phyloP scores from a whole-genome alignment of 2,888 invertebrate genomes.

The Conomelus anceps region DNA sequence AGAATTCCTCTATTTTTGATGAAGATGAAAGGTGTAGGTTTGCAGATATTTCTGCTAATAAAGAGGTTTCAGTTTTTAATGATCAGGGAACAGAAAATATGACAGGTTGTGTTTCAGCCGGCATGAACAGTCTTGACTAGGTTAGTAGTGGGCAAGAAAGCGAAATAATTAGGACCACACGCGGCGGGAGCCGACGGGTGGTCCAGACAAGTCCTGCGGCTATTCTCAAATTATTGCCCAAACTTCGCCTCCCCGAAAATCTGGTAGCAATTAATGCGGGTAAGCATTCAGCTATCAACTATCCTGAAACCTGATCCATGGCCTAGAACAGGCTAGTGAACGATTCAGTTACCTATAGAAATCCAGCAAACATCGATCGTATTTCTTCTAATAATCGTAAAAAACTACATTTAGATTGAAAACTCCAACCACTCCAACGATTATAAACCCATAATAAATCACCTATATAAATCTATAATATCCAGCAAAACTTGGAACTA shows the following conservation, averaged over 20 bases:
- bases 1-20: too few species aligned
- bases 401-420: too few species aligned
- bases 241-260: slow-evolving; percentile 7
- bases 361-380: not conserved
- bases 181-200: slow-evolving; percentile 20
- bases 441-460: too few species aligned
- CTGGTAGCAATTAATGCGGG: not conserved
- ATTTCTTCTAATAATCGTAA: too few species aligned
- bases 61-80: not conserved
- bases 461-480: not conserved
- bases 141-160: not conserved
- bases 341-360: not conserved
- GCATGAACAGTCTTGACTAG: not conserved
- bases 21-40: too few species aligned
- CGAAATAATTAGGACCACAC: not conserved
- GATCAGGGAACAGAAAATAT: not conserved
- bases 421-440: not conserved
- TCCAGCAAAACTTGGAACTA: not conserved
- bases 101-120: not conserved
- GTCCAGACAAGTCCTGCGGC: slow-evolving; percentile 15
- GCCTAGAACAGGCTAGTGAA: too few species aligned
- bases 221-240: slow-evolving; percentile 18
- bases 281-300: not conserved
- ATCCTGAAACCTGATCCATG: not conserved
- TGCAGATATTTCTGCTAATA: too few species aligned